Base-by-base conservation (phyloP, 2,888 invertebrate genomes). In the Ceratothoa steindachneri region DNA sequence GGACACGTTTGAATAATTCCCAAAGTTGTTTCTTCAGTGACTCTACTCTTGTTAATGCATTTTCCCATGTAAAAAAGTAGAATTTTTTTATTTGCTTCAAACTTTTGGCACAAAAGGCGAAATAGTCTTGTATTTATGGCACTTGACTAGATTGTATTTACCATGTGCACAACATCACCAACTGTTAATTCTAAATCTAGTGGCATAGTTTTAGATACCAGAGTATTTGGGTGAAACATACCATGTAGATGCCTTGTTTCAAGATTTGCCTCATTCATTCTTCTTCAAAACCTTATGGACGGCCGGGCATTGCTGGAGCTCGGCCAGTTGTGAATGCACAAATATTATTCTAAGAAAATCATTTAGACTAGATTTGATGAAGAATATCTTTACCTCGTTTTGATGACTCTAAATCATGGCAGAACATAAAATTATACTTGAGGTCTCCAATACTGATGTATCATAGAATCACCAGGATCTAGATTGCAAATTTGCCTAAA, bases 291-390 rank as follows among this genome's bases (percentile, higher is more conserved):
- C 24, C n/a, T 24, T 51, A 51, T 41, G 19, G 52, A 68, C 24
- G 12, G 4, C 51, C 41, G 51, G 51, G 68, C 15, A 68, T 22
- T 30, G 68, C n/a, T 22, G 68, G 51, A 22, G 68, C 68, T 30
- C 68, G 41, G 51, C 51, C 51, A 68, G 68, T 68, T 41, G 27
- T 68, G 24, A 7, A 55, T 19, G 24, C 55, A 29, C 28, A 67
- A 4, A 67, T 12, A 67, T 30, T 30, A 28, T 31, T 67, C 67
- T 2, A 67, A 28, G 29, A 67, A 31, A 67, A 30, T 9, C 30
- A 31, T 68, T 41, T 22, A 24, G 15, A 7, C 51, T 41, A 68
- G 51, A 68, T 51, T 9, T 68, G 2, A 30, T 51, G 2, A 51
- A 53, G 2, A 41, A 24, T 41, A 12, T 30, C 1, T 41, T 68